Base-by-base conservation (phyloP, 2,797 vertebrate species). In the Parambassis ranga region DNA sequence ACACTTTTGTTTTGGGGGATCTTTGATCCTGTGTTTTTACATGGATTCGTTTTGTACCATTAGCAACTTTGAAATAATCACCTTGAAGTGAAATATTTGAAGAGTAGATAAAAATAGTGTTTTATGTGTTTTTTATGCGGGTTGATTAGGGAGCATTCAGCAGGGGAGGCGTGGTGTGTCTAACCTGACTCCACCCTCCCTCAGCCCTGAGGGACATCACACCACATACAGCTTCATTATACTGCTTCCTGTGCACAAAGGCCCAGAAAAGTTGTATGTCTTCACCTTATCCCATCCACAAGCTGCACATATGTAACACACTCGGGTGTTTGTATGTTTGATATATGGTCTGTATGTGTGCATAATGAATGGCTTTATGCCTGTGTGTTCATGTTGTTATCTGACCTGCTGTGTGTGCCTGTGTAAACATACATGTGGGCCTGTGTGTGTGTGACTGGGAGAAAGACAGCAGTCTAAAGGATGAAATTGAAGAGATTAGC, bases 401-500 rank as follows among this genome's bases (percentile, higher is more conserved):
- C 46, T 69, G 46, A 77, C 86, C 90, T 79, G 48, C 33, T 61
- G 50, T 26, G 39, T 57, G 44, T 55, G 24, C 26, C 26, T 44
- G 30, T 53, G 31, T 41, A 5, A 26, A 15, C 27, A 20, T 48
- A 36, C 63, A 47, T 69, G 27, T 58, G 48, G 74, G 30, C 44
- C 38, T 55, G 60, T 62, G 44, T 38, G 10, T 52, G 13, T 51
- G 52, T 70, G 53, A 87, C 84, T 91, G 57, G 66, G 92, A 89
- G 91, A 95, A 93, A 94, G 94, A 95, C 93, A 94, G 85, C 89
- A 92, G 93, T 92, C 92, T 93, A 95, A 94, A 92, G 94, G 94
- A 93, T 94, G 95, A 95, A 96, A 98, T 98, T 95, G 95, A 94
- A 94, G 91, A 94, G 90, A 96, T 94, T 95, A 96, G 89, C 92